Conservation (phyloP, 2,797 vertebrate genomes). For the Spinus olivaceus region DNA sequence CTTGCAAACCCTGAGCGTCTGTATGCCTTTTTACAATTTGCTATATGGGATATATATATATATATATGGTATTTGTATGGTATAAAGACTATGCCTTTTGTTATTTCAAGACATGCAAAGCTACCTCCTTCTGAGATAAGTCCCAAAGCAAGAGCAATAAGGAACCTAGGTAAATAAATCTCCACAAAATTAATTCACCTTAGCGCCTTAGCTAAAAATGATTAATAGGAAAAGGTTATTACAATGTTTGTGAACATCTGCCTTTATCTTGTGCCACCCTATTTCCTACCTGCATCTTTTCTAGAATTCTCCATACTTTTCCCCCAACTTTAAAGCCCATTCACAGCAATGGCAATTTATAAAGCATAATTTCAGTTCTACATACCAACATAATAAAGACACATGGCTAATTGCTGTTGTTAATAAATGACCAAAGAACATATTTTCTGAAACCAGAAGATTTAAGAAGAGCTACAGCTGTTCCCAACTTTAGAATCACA, state of each 20-base stretch:
- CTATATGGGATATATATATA: too few species aligned
- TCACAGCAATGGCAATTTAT: background rate
- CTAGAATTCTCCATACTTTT: background rate
- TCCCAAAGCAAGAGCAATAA: background rate
- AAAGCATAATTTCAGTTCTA: background rate
- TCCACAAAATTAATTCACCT: background rate
- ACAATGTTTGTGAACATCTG: background rate
- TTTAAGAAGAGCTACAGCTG: background rate
- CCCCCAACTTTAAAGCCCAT: background rate
- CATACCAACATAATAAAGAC: background rate
- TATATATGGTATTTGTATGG: background rate
- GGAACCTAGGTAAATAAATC: background rate
- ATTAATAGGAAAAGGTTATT: background rate
- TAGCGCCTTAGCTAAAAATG: background rate
- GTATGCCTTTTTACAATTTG: background rate
- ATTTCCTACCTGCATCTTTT: background rate
- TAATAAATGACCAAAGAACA: background rate
- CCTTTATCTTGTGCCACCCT: background rate
- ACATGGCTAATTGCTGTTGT: background rate
- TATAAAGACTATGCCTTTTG: background rate
- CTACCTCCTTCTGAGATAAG: background rate
- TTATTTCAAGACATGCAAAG: background rate
- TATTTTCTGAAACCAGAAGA: background rate
- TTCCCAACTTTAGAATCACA: background rate
- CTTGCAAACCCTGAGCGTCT: background rate